These are phyloP conservation scores for Mactra quadrangularis DNA, from an alignment of 1,140 invertebrate species.

Conservation along the genomic window DNA sequence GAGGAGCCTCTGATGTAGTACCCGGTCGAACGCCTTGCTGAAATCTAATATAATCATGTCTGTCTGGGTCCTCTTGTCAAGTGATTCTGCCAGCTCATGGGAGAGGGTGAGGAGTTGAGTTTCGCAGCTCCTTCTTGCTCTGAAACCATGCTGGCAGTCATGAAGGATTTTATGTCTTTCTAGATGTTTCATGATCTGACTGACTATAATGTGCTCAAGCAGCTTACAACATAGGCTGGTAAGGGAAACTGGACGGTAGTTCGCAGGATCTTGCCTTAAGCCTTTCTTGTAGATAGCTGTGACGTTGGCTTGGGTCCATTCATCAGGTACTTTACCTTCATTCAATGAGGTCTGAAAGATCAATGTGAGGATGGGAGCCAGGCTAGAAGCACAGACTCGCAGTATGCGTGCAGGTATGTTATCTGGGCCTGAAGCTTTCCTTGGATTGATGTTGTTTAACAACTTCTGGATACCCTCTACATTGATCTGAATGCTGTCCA, in stretches of 20 bases:
- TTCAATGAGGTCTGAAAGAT: neutral
- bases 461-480: conserved; percentile 4
- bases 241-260: no score
- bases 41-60: neutral
- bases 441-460: neutral
- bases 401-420: conserved; percentile 6
- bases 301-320: neutral
- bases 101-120: conserved; percentile 26
- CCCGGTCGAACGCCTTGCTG: no score
- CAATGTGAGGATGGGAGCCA: neutral
- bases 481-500: conserved; percentile 16
- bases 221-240: no score
- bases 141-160: no score
- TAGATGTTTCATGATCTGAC: no score
- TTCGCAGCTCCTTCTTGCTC: conserved; percentile 34
- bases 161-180: conserved; percentile 2
- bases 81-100: no score
- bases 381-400: neutral
- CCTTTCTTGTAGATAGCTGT: conserved; percentile 14
- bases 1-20: neutral
- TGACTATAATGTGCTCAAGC: no score
- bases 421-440: conserved; percentile 6
- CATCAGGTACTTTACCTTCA: neutral
- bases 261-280: no score
- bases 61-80: conserved; percentile 21